Evolutionary conservation across 2,797 vertebrate species (phyloP).

Genomic region (Schizopygopsis pylzovi): DNA sequence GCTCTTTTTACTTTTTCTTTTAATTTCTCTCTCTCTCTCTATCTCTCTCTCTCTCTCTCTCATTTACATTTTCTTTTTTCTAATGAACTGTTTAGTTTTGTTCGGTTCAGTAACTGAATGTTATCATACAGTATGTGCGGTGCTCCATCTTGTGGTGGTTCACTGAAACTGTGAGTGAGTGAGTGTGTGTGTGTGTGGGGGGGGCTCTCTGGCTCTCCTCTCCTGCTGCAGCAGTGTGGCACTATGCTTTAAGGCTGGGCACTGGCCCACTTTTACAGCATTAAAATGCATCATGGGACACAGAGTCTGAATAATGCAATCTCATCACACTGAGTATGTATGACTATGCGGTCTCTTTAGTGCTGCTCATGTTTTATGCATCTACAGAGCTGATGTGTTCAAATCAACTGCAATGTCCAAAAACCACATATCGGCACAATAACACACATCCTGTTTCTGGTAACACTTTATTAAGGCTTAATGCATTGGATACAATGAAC

Average conservation of each 20-base stretch:
- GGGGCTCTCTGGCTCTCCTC: neutral
- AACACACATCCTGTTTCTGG: neutral
- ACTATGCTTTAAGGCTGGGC: constrained; percentile 28
- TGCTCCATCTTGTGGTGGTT: constrained; percentile 56
- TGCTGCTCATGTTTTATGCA: constrained; percentile 20
- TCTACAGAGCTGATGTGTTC: neutral
- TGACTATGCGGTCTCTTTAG: constrained; percentile 25
- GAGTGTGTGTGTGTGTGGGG: neutral
- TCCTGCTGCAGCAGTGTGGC: constrained; percentile 41
- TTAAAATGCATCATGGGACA: constrained; percentile 64
- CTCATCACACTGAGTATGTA: constrained; percentile 53
- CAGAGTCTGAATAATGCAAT: constrained; percentile 66
- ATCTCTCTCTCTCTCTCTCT: neutral
- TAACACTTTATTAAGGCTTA: neutral
- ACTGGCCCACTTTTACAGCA: constrained; percentile 46
- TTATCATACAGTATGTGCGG: constrained; percentile 12
- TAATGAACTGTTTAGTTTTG: neutral
- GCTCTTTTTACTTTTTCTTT: neutral
- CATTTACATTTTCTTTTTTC: neutral
- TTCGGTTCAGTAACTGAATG: neutral
- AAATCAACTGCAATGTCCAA: neutral
- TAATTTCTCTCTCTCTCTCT: neutral
- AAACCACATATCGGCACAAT: neutral
- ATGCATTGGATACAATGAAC: too few relatives aligned
- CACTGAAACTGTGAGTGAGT: neutral